Conservation (phyloP, 2,113 vertebrate species). For the Petromus typicus region DNA sequence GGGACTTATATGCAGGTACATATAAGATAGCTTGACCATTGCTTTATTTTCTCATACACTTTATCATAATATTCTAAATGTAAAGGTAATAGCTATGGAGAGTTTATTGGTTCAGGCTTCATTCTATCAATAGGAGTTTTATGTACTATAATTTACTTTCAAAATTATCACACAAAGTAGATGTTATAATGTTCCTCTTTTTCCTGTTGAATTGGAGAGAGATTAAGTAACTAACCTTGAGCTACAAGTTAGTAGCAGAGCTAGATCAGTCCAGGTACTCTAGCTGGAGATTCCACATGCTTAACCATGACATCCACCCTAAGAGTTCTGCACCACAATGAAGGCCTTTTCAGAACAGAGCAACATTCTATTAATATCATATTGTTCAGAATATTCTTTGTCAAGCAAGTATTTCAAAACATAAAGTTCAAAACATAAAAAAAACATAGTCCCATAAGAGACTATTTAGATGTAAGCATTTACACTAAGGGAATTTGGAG, state of each 20-base stretch:
- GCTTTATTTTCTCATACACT: slow-evolving; percentile 16
- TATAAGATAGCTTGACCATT: not conserved
- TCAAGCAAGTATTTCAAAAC: slow-evolving; percentile 36
- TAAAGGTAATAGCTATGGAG: not conserved
- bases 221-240: slow-evolving; percentile 7
- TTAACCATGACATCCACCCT: not conserved
- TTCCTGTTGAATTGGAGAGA: slow-evolving; percentile 14
- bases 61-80: not conserved
- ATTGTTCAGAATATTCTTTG: slow-evolving; percentile 5
- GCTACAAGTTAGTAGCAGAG: not conserved
- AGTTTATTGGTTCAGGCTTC: not conserved
- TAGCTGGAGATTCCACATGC: not conserved
- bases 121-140: slow-evolving; percentile 8
- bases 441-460: slow-evolving; percentile 10
- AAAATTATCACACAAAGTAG: not conserved
- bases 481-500: slow-evolving; percentile 15
- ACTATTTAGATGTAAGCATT: not conserved
- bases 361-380: not conserved
- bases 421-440: no score
- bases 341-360: not conserved
- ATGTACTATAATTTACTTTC: not conserved
- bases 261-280: not conserved
- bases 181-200: not conserved
- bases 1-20: not conserved
- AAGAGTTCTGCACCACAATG: not conserved